These are phyloP conservation scores for Achlya flavicornis DNA, from an alignment of 2,888 invertebrate species.

Conservation along the genomic window DNA sequence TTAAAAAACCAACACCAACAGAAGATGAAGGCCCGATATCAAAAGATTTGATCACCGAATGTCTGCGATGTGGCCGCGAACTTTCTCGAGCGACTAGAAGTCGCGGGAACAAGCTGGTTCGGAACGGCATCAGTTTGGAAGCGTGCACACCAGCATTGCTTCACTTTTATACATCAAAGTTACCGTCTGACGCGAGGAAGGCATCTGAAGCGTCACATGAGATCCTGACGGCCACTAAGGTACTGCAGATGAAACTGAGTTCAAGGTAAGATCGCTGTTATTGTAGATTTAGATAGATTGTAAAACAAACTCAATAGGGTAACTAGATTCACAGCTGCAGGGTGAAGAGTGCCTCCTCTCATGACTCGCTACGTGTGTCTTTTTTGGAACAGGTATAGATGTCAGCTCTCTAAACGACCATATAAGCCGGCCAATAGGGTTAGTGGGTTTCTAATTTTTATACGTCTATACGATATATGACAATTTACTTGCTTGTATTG, in stretches of 20 bases:
- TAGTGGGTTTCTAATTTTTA: too few species aligned
- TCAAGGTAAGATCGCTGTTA: constrained; percentile 46
- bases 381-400: too few species aligned
- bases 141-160: constrained; percentile 62
- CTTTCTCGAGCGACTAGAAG: constrained; percentile 58
- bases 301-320: too few species aligned
- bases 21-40: constrained; percentile 80
- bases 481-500: too few species aligned
- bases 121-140: constrained; percentile 62
- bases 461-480: too few species aligned
- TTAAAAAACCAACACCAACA: constrained; percentile 26
- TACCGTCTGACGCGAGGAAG: constrained; percentile 61
- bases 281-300: too few species aligned
- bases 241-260: constrained; percentile 71
- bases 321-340: too few species aligned
- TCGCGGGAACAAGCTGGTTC: constrained; percentile 64
- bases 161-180: constrained; percentile 66
- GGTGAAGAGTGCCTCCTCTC: too few species aligned
- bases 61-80: constrained; percentile 65
- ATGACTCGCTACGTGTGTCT: too few species aligned
- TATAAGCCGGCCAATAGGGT: too few species aligned
- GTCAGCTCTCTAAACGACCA: too few species aligned
- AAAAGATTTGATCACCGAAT: constrained; percentile 81
- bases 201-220: constrained; percentile 68
- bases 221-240: constrained; percentile 69